phyloP scores from a whole-genome alignment of 2,888 invertebrate genomes.

The Crematogaster levior region DNA sequence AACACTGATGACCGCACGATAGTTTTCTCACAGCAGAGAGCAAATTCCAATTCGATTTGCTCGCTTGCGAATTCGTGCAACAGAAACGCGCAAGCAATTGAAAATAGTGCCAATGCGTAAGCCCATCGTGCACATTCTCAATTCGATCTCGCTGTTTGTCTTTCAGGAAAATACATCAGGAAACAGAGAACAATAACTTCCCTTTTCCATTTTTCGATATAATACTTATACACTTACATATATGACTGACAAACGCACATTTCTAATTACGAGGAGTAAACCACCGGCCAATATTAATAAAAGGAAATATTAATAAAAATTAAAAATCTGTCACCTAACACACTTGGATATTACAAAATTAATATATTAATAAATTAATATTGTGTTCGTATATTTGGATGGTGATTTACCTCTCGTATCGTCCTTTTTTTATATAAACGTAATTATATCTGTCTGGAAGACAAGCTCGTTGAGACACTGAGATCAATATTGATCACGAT shows the following conservation, averaged over 20 bases:
- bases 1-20: background rate
- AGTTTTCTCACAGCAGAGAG: background rate
- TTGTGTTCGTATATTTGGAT: background rate
- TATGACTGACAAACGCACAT: conserved; percentile 13
- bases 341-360: conserved; percentile 17
- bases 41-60: conserved; percentile 1
- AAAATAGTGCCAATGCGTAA: conserved; percentile 42
- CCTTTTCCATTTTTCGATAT: background rate
- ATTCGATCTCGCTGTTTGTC: conserved; percentile 40
- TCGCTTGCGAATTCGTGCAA: conserved; percentile 5
- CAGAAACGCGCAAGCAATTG: conserved; percentile 18
- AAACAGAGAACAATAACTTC: background rate
- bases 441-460: conserved; percentile 11
- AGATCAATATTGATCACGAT: conserved; percentile 51
- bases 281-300: background rate
- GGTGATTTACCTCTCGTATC: background rate
- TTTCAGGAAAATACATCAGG: background rate
- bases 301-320: no score
- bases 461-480: background rate
- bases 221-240: conserved; percentile 9
- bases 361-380: no score
- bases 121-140: background rate
- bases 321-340: no score
- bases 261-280: background rate
- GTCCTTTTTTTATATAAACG: background rate